Conservation (phyloP, 2,888 invertebrate species). For the Chaetoderma sp. region DNA sequence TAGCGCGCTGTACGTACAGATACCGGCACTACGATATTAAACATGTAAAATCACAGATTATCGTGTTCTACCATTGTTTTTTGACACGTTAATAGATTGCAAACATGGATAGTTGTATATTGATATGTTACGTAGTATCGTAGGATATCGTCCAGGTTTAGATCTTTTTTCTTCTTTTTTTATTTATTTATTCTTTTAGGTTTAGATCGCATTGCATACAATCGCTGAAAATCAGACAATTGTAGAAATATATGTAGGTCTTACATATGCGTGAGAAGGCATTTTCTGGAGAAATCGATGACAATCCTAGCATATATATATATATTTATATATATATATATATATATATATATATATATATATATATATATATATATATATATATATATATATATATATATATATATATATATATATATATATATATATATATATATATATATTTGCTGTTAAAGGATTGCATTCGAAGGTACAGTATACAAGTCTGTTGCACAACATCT, state of each 20-base stretch:
- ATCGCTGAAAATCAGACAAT: too few relatives aligned
- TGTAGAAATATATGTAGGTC: too few relatives aligned
- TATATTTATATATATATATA: neutral
- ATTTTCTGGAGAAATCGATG: neutral
- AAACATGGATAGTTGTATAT: too few relatives aligned
- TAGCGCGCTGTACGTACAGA: too few relatives aligned
- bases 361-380: conserved; percentile 1
- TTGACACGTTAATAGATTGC: too few relatives aligned
- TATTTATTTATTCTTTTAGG: neutral
- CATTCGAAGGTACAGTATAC: too few relatives aligned
- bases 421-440: conserved; percentile 4
- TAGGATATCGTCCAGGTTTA: neutral
- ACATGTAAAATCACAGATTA: too few relatives aligned
- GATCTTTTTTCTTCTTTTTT: neutral
- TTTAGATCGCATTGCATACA: neutral
- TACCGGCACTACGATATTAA: too few relatives aligned
- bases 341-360: conserved; percentile 2
- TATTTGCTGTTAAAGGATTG: too few relatives aligned
- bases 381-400: neutral
- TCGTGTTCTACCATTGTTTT: too few relatives aligned
- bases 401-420: conserved; percentile 1
- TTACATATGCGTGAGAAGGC: neutral
- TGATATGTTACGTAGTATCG: too few relatives aligned
- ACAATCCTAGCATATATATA: neutral
- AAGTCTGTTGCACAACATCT: too few relatives aligned